Conservation (phyloP, 2,113 vertebrate species). For the Aleadryas rufinucha region DNA sequence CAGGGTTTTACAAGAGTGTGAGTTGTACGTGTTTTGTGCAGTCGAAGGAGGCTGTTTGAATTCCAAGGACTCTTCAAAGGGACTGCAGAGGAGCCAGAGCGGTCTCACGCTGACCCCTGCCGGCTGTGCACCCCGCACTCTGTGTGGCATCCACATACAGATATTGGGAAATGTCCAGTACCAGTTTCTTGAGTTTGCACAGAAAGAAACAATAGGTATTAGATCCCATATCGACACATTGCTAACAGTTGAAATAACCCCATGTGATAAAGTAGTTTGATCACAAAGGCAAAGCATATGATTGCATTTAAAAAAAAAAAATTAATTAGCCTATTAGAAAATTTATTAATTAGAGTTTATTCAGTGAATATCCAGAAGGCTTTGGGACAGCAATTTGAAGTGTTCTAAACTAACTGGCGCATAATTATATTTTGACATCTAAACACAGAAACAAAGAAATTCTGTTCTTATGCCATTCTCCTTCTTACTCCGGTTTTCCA, state of each 20-base stretch:
- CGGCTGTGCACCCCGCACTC: accelerated
- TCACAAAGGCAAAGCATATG: background rate
- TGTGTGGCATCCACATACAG: accelerated
- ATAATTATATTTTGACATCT: background rate
- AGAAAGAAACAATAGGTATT: background rate
- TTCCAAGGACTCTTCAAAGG: too few relatives aligned
- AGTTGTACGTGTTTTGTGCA: background rate
- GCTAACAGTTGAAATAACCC: background rate
- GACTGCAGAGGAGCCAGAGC: accelerated
- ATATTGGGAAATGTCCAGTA: accelerated
- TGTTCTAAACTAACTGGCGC: background rate
- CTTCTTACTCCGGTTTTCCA: background rate
- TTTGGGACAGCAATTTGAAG: background rate
- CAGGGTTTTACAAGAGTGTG: background rate
- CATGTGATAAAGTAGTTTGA: background rate
- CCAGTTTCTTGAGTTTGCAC: background rate
- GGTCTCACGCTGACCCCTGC: conserved; percentile 16
- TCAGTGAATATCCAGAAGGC: background rate
- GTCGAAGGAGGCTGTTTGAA: background rate
- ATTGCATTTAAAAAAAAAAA: background rate
- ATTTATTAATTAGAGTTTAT: background rate
- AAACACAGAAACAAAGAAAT: background rate
- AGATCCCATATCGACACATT: accelerated
- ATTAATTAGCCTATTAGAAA: background rate
- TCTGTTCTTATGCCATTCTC: background rate